Conservation (phyloP, 2,888 invertebrate genomes). For the Drosophila setosimentum region DNA sequence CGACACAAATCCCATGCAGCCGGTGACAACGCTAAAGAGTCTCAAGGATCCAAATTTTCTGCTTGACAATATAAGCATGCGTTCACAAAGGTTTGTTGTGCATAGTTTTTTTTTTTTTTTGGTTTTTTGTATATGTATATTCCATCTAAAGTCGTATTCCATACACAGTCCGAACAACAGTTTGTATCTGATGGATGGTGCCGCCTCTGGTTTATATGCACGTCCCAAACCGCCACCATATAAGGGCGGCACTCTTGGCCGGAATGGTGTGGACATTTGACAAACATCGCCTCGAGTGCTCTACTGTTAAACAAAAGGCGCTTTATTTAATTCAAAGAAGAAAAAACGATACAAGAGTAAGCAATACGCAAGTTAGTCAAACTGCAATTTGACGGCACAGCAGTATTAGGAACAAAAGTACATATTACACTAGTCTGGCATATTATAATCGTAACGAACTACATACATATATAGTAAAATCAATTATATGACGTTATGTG, state of each 20-base stretch:
- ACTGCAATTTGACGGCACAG: slow-evolving; percentile 17
- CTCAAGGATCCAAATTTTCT: slow-evolving; percentile 86
- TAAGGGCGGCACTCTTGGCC: slow-evolving; percentile 80
- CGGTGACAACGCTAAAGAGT: slow-evolving; percentile 87
- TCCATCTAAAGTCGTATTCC: not conserved
- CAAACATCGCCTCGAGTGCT: slow-evolving; percentile 85
- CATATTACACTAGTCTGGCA: slow-evolving; percentile 25
- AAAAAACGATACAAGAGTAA: not conserved
- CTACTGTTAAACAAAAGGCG: slow-evolving; percentile 78
- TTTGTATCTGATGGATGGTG: slow-evolving; percentile 85
- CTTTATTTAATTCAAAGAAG: slow-evolving; percentile 1
- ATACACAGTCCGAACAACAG: slow-evolving; percentile 87
- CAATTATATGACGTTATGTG: slow-evolving; percentile 29
- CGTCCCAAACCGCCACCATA: slow-evolving; percentile 85
- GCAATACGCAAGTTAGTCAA: slow-evolving; percentile 28
- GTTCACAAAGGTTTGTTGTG: slow-evolving; percentile 82
- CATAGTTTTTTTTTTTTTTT: not conserved
- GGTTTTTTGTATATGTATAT: not conserved
- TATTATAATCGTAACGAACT: slow-evolving; percentile 41
- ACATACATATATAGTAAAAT: slow-evolving; percentile 20
- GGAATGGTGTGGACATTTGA: slow-evolving; percentile 84
- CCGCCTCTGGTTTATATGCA: slow-evolving; percentile 85
- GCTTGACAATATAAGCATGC: slow-evolving; percentile 83
- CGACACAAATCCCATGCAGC: slow-evolving; percentile 86
- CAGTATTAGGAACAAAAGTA: not conserved